Conservation (phyloP, 1,140 invertebrate species). For the Temnothorax nylanderi region DNA sequence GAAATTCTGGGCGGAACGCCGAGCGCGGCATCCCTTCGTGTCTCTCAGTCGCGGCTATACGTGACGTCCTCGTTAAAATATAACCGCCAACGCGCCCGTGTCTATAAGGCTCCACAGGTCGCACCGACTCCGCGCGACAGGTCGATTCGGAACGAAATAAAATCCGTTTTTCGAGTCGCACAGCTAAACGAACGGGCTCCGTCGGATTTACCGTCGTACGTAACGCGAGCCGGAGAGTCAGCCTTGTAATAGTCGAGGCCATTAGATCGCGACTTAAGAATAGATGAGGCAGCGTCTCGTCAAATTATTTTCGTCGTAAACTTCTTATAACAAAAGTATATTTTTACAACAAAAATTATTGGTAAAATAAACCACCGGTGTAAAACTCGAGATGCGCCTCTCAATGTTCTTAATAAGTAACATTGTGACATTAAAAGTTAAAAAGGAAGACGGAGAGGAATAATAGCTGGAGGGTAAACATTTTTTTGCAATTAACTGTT, state of each 20-base stretch:
- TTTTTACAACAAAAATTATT: not conserved
- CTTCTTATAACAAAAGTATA: not conserved
- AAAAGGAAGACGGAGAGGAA: not conserved
- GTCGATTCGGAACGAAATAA: constrained; percentile 14
- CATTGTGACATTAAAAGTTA: not conserved
- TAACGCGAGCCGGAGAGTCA: not conserved
- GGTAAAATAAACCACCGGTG: not conserved
- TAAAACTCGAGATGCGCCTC: not conserved
- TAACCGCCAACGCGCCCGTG: constrained; percentile 39
- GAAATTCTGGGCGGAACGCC: constrained; percentile 25
- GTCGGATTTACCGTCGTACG: constrained; percentile 6
- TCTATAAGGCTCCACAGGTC: constrained; percentile 27
- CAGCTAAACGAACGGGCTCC: not conserved
- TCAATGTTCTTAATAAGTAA: not conserved
- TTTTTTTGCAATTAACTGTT: not conserved
- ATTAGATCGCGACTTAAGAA: not conserved
- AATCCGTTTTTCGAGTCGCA: constrained; percentile 14
- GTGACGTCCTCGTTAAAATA: constrained; percentile 62
- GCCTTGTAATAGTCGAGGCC: constrained; percentile 3
- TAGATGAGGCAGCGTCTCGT: not conserved
- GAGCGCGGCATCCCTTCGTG: constrained; percentile 16
- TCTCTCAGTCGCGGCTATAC: constrained; percentile 30
- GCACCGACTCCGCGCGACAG: constrained; percentile 11
- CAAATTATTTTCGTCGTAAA: not conserved
- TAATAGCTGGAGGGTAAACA: constrained; percentile 10